phyloP scores from a whole-genome alignment of 2,797 vertebrate species.

The Lepidocolaptes lacrymiger region DNA sequence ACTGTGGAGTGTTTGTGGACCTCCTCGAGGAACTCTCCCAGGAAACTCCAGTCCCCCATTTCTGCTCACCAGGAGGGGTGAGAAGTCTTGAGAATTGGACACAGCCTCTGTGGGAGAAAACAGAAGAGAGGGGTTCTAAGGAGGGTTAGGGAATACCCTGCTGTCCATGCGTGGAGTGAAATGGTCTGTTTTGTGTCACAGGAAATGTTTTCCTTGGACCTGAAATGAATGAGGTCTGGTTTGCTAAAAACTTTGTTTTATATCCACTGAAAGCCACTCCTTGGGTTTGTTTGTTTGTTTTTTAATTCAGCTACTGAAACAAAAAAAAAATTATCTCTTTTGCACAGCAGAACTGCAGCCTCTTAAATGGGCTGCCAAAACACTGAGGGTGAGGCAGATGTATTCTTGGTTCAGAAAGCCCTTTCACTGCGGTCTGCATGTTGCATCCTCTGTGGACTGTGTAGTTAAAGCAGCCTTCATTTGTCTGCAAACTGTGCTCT shows the following conservation, averaged over 20 bases:
- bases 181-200: not conserved
- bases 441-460: not conserved
- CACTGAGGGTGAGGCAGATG: not conserved
- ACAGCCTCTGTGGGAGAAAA: slow-evolving; percentile 38
- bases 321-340: not conserved
- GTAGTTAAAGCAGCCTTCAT: not conserved
- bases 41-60: slow-evolving; percentile 98
- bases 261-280: not conserved
- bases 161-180: not conserved
- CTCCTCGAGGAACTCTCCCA: slow-evolving; percentile 96
- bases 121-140: not conserved
- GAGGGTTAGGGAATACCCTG: not conserved
- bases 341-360: not conserved
- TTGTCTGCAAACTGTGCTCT: not conserved
- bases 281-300: not conserved
- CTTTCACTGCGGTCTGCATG: not conserved
- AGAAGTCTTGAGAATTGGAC: not conserved
- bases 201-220: not conserved
- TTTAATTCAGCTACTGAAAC: not conserved
- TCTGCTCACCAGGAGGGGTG: slow-evolving; percentile 58
- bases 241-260: not conserved
- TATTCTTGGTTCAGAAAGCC: not conserved
- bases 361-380: not conserved
- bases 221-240: not conserved
- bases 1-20: slow-evolving; percentile 98